A percentile compares a stretch with the other conserved stretches of the same genome.
These are phyloP conservation scores for Gadopsis marmoratus DNA, from an alignment of 2,797 vertebrate species.

Conservation along the genomic window DNA sequence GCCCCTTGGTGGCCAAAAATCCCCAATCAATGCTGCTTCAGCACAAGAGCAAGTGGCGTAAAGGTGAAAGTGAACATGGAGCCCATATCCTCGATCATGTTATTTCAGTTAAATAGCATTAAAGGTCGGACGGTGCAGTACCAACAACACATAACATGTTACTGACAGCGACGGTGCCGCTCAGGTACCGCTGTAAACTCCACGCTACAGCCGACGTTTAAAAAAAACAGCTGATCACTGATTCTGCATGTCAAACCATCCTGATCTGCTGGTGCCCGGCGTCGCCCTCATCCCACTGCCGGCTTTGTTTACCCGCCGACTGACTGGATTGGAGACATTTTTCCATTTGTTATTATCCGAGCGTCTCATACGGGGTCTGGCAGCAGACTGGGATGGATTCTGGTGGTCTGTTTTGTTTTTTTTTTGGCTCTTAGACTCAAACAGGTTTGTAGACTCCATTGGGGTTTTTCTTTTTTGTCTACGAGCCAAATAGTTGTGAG, in stretches of 20 bases:
- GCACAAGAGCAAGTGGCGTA: not conserved
- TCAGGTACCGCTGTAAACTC: not conserved
- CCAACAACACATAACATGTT: too few species aligned
- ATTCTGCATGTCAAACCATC: constrained; percentile 18
- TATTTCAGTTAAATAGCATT: too few species aligned
- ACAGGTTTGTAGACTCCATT: not conserved
- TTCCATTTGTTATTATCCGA: not conserved
- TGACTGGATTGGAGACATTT: not conserved
- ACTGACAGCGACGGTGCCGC: not conserved
- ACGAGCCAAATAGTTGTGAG: not conserved
- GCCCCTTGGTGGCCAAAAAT: too few species aligned
- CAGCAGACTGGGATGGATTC: not conserved
- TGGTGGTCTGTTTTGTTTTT: not conserved
- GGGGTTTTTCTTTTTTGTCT: not conserved
- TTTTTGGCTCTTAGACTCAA: not conserved
- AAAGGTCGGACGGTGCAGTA: not conserved
- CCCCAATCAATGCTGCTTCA: too few species aligned
- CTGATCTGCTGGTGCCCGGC: constrained; percentile 3
- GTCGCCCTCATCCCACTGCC: constrained; percentile 5
- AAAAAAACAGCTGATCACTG: constrained; percentile 4
- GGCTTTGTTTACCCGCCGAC: constrained; percentile 1
- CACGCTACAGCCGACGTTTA: not conserved
- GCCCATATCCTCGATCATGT: too few species aligned
- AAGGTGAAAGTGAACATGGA: not conserved
- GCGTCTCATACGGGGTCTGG: not conserved